phyloP scores from a whole-genome alignment of 2,797 vertebrate species.

The Phataginus tricuspis region DNA sequence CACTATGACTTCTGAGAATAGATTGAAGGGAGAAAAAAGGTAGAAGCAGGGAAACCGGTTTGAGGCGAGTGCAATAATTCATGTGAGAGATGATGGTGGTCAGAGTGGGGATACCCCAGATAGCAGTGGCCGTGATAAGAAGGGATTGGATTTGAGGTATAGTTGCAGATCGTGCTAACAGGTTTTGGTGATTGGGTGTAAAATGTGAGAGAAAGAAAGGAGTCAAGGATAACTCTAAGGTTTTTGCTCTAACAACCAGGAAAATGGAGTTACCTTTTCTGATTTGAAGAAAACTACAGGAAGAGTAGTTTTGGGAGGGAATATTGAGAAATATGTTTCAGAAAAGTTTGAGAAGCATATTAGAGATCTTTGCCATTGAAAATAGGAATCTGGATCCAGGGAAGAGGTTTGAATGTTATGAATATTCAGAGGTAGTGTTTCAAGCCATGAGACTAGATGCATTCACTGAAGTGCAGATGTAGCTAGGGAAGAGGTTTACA shows the following conservation, averaged over 20 bases:
- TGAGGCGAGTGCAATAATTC: background rate
- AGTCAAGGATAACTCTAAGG: background rate
- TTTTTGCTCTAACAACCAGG: background rate
- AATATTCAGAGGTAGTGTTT: background rate
- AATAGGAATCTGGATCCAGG: background rate
- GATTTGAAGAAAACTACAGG: background rate
- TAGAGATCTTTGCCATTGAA: background rate
- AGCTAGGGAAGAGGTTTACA: background rate
- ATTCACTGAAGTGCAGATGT: background rate
- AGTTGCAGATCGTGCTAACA: background rate
- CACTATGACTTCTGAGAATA: background rate
- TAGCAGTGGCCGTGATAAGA: background rate
- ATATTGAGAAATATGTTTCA: background rate
- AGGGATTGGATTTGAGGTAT: background rate
- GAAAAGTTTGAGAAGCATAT: background rate
- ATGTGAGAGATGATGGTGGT: background rate
- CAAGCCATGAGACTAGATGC: background rate
- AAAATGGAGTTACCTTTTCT: background rate
- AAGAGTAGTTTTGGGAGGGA: background rate
- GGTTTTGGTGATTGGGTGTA: background rate
- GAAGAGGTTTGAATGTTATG: background rate
- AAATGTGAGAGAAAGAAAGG: background rate
- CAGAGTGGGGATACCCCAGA: background rate
- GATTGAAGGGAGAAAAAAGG: background rate
- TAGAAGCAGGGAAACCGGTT: background rate